phyloP scores from a whole-genome alignment of 2,113 vertebrate species.

The Brienomyrus longianalis region DNA sequence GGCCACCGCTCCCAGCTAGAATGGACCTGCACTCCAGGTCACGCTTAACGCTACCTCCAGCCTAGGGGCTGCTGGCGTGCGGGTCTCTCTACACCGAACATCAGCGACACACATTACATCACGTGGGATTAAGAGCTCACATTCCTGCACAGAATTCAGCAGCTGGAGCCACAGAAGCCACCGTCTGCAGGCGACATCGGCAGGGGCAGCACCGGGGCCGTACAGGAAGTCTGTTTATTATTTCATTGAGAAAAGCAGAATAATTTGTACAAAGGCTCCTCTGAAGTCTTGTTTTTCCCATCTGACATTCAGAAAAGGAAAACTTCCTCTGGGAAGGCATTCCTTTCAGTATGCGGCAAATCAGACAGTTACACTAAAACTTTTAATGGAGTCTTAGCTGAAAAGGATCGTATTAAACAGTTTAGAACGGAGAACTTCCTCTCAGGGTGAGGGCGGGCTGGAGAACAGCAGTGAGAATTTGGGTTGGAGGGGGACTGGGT shows the following conservation, averaged over 20 bases:
- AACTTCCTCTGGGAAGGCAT: not conserved
- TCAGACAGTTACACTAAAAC: not conserved
- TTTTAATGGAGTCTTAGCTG: not conserved
- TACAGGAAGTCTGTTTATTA: not conserved
- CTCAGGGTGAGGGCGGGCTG: not conserved
- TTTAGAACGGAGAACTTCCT: not conserved
- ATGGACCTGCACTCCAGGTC: not conserved
- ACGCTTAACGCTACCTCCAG: not conserved
- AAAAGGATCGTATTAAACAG: not conserved
- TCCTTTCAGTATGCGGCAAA: not conserved
- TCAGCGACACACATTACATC: not conserved
- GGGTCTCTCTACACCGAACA: not conserved
- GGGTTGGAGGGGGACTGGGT: not conserved
- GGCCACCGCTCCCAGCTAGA: not conserved
- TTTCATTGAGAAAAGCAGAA: not conserved
- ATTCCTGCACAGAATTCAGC: not conserved
- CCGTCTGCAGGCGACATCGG: not conserved
- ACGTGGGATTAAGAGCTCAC: not conserved
- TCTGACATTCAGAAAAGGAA: not conserved
- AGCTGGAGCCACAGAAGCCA: not conserved
- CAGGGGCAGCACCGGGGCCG: not conserved
- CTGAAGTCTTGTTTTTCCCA: not conserved
- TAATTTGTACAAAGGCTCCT: not conserved
- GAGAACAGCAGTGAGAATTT: not conserved
- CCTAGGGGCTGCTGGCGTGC: not conserved